Base-by-base conservation (phyloP, 2,797 vertebrate species). In the Cygnus olor region DNA sequence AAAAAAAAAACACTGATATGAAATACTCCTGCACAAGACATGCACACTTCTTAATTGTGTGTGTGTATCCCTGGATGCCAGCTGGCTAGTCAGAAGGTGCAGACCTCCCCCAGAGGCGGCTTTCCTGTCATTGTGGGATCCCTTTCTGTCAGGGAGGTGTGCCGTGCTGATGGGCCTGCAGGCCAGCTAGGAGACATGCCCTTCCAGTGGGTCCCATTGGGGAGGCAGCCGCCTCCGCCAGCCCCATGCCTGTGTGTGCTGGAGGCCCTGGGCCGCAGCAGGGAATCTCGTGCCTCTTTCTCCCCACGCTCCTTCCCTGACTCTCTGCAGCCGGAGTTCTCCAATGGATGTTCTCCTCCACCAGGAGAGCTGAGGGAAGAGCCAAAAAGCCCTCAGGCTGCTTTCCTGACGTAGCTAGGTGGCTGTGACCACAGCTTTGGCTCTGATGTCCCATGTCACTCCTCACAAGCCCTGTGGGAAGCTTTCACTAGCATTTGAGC, bases 201-300 rank as follows among this genome's bases (percentile, higher is more conserved):
- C 47, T 76, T 47, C 42, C 15, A 10, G 30, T 15, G 15, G 40
- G 30, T 11, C 81, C 40, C 19, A 14, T 0, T 19, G 11, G 40
- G n/a, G 44, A 74, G 12, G 36, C 10, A 32, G 11, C 68, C 63
- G 73, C 30, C 25, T 42, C 74, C 2, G 0, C 40, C 21, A 36
- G 45, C 45, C 24, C 27, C 42, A 20, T 38, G 40, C 10, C 28
- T 22, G 5, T 0, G 0, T 15, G 49, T 61, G 65, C 74, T 34
- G 36, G 9, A 84, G 44, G 16, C 40, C 51, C 61, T 16, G 61
- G 25, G 16, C 20, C 24, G 25, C 34, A 11, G 6, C 2, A 1
- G 16, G 47, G n/a, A 24, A 19, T 34, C 56, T 73, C 6, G 2
- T 21, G 72, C n/a, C 0, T 0, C 32, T 68, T 40, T 51, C 73